Evolutionary conservation across 2,113 vertebrate genomes (phyloP), one percentile per base, ranked within the genome.

Genomic region (Ammospiza caudacuta): DNA sequence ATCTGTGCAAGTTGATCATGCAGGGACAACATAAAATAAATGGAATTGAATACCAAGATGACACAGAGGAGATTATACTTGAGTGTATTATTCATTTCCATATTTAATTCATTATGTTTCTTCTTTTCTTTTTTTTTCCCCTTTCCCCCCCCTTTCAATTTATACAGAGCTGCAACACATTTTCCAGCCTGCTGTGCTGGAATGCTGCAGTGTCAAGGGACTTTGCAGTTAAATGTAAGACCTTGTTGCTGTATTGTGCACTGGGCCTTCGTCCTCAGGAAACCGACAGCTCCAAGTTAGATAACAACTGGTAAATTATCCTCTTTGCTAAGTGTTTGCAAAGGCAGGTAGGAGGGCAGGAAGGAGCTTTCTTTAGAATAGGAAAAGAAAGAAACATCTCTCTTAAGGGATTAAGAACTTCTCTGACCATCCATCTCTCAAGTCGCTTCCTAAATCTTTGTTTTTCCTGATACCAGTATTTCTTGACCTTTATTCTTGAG

Each of bases 171-270:
- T 93, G 88, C 83, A 95, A 96, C 93, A 93, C 80, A 97, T 95
- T 96, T 96, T 94, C 88, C 90, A 96, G 94, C 80, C 95, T 97
- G 95, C 90, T 92, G 88, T 97, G 94, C 80, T 93, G 94, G 93
- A 96, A 96, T 70, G 15, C 83, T 90, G 92, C 92, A 95, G 95
- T 14, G 80, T 93, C 90, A 89, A 93, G 88, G 90, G 93, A 97
- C 46, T 92, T 83, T 66, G 94, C 24, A 87, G 83, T 93, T 95
- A 86, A 90, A 84, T 92, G 88, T 54, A 93, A 96, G 94, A 94
- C 83, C 90, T 96, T 95, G 87, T 92, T 97, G 90, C 87, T 58
- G 8, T 92, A 90, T 81, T 92, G 88, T 96, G 90, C 94, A 68
- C 79, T 92, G 76, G 86, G 80, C 80, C 89, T 95, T 95, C 89